phyloP scores from a whole-genome alignment of 2,797 vertebrate genomes.

The Lagothrix lagotricha region DNA sequence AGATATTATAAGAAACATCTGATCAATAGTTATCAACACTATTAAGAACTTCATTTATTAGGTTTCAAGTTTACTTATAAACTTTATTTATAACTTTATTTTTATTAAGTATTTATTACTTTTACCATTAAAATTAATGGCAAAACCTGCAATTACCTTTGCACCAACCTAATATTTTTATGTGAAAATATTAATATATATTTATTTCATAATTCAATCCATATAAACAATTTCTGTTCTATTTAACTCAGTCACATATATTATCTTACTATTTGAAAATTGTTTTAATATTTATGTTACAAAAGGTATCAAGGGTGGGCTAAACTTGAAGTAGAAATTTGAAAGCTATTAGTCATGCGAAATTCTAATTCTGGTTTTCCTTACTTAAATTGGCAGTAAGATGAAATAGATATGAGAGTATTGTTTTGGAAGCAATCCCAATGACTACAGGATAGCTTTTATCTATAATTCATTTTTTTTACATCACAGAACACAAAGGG shows the following conservation, averaged over 20 bases:
- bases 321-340: slow-evolving; percentile 1
- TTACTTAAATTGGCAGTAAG: not conserved
- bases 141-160: not conserved
- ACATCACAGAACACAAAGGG: not conserved
- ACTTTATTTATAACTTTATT: not conserved
- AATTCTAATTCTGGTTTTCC: not conserved
- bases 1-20: not conserved
- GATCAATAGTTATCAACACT: not conserved
- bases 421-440: not conserved
- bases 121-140: not conserved
- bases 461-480: not conserved
- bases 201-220: not conserved
- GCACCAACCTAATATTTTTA: not conserved
- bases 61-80: not conserved
- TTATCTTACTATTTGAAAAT: not conserved
- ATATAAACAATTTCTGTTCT: not conserved
- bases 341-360: not conserved
- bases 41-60: not conserved
- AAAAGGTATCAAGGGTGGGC: not conserved
- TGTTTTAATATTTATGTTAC: not conserved
- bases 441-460: not conserved
- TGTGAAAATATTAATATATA: not conserved
- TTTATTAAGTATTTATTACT: not conserved
- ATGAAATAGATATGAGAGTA: not conserved
- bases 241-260: not conserved